phyloP scores from a whole-genome alignment of 2,888 invertebrate genomes.

The Drosophila dives region DNA sequence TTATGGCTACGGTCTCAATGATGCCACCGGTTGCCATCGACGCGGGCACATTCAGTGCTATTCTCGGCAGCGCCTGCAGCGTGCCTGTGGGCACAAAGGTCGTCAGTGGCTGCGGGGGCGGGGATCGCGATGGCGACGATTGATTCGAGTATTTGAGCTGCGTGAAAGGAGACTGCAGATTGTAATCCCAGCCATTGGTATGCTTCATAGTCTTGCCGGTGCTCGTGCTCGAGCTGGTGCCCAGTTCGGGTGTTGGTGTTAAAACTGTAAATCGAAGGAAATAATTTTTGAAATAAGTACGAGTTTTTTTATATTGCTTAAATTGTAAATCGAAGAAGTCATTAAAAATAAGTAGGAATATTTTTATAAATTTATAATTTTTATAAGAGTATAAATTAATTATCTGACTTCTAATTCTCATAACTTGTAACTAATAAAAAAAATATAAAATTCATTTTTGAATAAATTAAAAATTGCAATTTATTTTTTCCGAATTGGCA shows the following conservation, averaged over 20 bases:
- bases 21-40: constrained; percentile 17
- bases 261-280: constrained; percentile 21
- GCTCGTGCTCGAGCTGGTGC: constrained; percentile 76
- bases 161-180: constrained; percentile 81
- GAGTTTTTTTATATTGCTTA: too few species aligned
- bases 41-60: constrained; percentile 53
- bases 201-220: constrained; percentile 80
- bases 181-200: constrained; percentile 84
- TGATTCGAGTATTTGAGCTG: constrained; percentile 73
- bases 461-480: not conserved
- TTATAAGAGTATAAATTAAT: not conserved
- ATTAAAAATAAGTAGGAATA: not conserved
- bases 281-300: too few species aligned
- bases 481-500: not conserved
- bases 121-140: constrained; percentile 67
- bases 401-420: not conserved
- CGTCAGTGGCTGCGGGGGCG: constrained; percentile 63
- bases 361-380: too few species aligned
- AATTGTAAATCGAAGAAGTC: constrained; percentile 15
- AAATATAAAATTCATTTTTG: not conserved
- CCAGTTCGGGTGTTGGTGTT: constrained; percentile 75
- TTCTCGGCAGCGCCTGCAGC: constrained; percentile 63
- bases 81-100: constrained; percentile 76
- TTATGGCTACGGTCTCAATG: constrained; percentile 79
- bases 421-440: not conserved